Evolutionary conservation across 1,140 invertebrate species (phyloP).

Genomic region (Psilanteris sp.): DNA sequence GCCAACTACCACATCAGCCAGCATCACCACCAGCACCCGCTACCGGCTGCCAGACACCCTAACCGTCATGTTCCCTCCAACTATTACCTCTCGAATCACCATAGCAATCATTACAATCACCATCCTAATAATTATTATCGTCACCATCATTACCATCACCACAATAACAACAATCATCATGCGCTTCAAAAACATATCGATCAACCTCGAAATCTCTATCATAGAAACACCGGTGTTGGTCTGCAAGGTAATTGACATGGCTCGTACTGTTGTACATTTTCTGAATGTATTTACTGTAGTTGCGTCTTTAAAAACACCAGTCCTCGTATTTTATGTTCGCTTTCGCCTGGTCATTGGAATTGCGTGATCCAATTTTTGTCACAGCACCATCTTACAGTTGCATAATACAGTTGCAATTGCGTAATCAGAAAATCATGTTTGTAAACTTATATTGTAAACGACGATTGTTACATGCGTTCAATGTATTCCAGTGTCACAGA

Average conservation of each 20-base stretch:
- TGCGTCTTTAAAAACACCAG: neutral
- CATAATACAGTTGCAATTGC: too few species aligned
- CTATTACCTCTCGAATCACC: constrained; percentile 79
- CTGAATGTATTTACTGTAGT: constrained; percentile 38
- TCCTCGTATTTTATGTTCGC: constrained; percentile 15
- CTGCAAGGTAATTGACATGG: constrained; percentile 82
- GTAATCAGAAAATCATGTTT: too few species aligned
- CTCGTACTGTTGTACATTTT: constrained; percentile 61
- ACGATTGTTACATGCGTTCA: too few species aligned
- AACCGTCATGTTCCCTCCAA: constrained; percentile 76
- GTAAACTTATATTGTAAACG: too few species aligned
- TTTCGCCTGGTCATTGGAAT: constrained; percentile 12
- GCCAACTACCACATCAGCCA: constrained; percentile 79
- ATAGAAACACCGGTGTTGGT: constrained; percentile 83
- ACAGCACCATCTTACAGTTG: too few species aligned
- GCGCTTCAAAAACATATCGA: constrained; percentile 82
- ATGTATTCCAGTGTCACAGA: too few species aligned
- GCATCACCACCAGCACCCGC: constrained; percentile 81
- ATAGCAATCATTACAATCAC: constrained; percentile 78
- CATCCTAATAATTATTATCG: constrained; percentile 78
- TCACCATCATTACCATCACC: constrained; percentile 78
- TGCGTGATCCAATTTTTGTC: too few species aligned
- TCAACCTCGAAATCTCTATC: constrained; percentile 82
- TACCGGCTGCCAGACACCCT: constrained; percentile 78
- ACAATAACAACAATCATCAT: constrained; percentile 80